phyloP scores from a whole-genome alignment of 2,113 vertebrate genomes.

The Seriola rivoliana region DNA sequence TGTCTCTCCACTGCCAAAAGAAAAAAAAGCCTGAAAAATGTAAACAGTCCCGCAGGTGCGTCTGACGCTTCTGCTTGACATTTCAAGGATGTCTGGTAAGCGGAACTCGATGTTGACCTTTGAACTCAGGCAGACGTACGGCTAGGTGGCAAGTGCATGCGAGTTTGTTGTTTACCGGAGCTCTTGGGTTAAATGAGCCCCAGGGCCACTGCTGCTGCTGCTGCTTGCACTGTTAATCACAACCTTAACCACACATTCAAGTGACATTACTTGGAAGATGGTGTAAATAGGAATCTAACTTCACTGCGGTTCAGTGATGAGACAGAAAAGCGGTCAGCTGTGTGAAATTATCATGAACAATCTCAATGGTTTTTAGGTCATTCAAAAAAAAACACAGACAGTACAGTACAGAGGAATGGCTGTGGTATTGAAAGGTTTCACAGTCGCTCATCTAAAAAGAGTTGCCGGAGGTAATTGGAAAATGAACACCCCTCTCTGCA shows the following conservation, averaged over 20 bases:
- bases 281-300: conserved; percentile 1
- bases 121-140: conserved; percentile 39
- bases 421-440: conserved; percentile 15
- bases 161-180: conserved; percentile 41
- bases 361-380: conserved; percentile 23
- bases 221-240: conserved; percentile 7
- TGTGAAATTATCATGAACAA: conserved; percentile 8
- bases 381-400: neutral
- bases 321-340: neutral
- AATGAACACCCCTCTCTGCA: conserved; percentile 47
- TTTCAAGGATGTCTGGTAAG: conserved; percentile 62
- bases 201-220: neutral
- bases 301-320: conserved; percentile 7
- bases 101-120: conserved; percentile 58
- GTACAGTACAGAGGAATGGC: conserved; percentile 3
- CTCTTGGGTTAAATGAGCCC: conserved; percentile 33
- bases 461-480: conserved; percentile 53
- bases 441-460: conserved; percentile 44
- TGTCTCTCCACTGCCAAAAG: conserved; percentile 2
- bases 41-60: conserved; percentile 46
- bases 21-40: conserved; percentile 9
- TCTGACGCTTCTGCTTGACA: conserved; percentile 51
- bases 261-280: neutral
- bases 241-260: neutral
- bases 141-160: conserved; percentile 35